A percentile compares a stretch with the other conserved stretches of the same genome.
phyloP scores from a whole-genome alignment of 2,797 vertebrate genomes.

The Sebastes alutus region DNA sequence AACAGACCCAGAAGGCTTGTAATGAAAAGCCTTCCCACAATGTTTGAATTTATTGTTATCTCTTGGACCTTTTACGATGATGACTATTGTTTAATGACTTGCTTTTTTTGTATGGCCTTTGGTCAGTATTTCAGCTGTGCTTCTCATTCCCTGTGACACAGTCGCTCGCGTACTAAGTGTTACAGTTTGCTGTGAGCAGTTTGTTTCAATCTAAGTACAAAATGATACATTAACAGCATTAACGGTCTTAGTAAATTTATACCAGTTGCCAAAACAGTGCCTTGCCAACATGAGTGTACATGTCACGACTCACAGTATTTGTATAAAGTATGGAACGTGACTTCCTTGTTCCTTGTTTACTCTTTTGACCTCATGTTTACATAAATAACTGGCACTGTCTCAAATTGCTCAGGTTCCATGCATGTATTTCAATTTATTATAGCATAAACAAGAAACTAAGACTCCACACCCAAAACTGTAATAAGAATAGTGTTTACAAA shows the following conservation, averaged over 20 bases:
- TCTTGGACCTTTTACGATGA: background rate
- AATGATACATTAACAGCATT: background rate
- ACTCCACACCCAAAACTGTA: constrained; percentile 15
- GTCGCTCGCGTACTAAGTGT: background rate
- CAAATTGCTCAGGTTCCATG: background rate
- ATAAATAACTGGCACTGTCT: constrained; percentile 9
- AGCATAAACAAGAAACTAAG: constrained; percentile 46
- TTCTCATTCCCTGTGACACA: background rate
- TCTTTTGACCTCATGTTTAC: constrained; percentile 20
- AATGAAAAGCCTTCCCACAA: background rate
- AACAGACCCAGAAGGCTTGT: no score
- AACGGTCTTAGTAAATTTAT: background rate
- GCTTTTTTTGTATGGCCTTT: background rate
- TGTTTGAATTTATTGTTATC: background rate
- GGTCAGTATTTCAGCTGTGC: background rate
- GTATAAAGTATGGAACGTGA: background rate
- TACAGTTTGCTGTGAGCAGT: background rate
- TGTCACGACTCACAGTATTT: background rate
- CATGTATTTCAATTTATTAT: constrained; percentile 24
- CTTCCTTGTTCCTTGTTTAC: constrained; percentile 19
- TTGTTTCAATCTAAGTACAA: background rate
- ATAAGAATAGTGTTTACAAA: constrained; percentile 60
- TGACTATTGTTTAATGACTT: no score
- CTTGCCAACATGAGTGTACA: background rate
- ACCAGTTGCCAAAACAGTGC: background rate